Conservation (phyloP, 2,113 vertebrate genomes). For the Neotoma lepida region DNA sequence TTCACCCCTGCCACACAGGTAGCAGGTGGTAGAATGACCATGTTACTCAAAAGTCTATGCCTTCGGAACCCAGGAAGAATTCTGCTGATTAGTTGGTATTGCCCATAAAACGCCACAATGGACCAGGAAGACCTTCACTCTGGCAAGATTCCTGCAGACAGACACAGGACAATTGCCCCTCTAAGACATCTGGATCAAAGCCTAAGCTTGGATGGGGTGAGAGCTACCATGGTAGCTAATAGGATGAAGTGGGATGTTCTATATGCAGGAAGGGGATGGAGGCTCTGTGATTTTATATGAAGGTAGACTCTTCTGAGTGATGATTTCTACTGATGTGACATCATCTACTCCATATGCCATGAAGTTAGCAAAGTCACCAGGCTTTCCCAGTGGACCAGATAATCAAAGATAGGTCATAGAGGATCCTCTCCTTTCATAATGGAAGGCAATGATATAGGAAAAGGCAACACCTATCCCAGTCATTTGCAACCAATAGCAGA, state of each 20-base stretch:
- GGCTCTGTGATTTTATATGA: background rate
- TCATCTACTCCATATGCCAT: background rate
- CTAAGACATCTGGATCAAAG: background rate
- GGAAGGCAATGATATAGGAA: background rate
- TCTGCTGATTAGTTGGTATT: background rate
- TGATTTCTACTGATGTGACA: background rate
- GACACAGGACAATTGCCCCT: background rate
- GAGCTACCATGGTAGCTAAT: background rate
- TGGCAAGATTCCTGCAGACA: background rate
- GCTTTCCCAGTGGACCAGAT: background rate
- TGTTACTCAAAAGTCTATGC: background rate
- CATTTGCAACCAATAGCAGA: background rate
- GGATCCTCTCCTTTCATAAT: too few relatives aligned
- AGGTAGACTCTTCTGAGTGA: background rate
- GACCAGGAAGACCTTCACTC: background rate
- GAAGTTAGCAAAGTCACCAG: background rate
- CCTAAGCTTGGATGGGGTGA: background rate
- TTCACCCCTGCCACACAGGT: background rate
- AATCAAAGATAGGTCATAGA: background rate
- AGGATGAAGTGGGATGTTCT: background rate
- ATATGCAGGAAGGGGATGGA: background rate
- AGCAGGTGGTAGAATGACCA: background rate
- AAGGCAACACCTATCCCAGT: background rate
- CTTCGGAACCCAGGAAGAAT: background rate
- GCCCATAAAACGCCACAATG: accelerated